Evolutionary conservation across 2,113 vertebrate genomes (phyloP).

Genomic region (Melanotaenia duboulayi): DNA sequence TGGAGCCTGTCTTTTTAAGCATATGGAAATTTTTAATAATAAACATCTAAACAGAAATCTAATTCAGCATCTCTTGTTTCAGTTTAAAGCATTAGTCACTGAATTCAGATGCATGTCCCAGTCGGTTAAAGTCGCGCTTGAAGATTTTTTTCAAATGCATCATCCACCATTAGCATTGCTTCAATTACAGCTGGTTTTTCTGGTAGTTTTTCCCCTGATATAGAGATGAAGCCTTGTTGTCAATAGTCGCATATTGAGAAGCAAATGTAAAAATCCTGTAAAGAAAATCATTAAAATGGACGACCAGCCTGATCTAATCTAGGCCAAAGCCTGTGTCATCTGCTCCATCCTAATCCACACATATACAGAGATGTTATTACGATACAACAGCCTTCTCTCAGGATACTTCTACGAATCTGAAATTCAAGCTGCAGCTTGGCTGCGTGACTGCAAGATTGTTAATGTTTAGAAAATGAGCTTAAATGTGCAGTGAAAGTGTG

Average conservation of each 20-base stretch:
- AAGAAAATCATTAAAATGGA: conserved; percentile 69
- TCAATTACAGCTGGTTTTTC: conserved; percentile 1
- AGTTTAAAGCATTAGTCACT: background rate
- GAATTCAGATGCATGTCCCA: background rate
- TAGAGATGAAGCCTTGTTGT: background rate
- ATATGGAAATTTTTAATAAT: background rate
- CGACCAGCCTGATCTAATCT: conserved; percentile 61
- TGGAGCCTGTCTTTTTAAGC: no score
- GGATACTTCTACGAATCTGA: background rate
- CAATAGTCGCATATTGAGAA: background rate
- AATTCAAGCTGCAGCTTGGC: background rate
- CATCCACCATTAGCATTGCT: background rate
- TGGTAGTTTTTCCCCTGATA: background rate
- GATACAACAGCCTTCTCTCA: background rate
- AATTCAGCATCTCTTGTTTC: background rate
- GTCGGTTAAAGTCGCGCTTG: background rate
- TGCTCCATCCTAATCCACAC: conserved; percentile 72
- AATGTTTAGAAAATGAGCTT: background rate
- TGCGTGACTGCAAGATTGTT: background rate
- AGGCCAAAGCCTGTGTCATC: conserved; percentile 70
- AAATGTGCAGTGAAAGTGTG: no score
- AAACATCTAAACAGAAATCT: background rate
- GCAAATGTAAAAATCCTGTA: conserved; percentile 34
- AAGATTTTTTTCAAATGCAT: background rate
- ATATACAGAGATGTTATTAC: conserved; percentile 67